phyloP scores from a whole-genome alignment of 1,140 invertebrate genomes.

The Meloidogyne exigua region DNA sequence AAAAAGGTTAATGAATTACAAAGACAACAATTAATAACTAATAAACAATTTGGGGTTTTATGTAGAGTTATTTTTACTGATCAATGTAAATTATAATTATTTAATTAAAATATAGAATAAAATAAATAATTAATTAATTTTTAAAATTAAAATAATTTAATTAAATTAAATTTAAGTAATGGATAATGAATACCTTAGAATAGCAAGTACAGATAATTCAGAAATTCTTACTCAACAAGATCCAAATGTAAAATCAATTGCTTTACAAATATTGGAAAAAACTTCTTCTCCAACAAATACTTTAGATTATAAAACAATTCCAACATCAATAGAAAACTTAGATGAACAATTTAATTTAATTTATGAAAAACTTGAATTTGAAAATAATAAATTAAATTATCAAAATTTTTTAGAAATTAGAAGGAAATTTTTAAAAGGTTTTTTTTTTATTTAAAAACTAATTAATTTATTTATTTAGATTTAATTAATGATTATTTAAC shows the following conservation, averaged over 20 bases:
- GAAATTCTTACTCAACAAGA: background rate
- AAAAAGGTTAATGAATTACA: background rate
- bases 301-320: background rate
- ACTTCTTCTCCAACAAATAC: background rate
- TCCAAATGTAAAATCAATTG: background rate
- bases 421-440: background rate
- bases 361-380: background rate
- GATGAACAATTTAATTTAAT: background rate
- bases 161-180: background rate
- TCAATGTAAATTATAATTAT: background rate
- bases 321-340: background rate
- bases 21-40: background rate
- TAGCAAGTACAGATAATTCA: background rate
- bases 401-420: background rate
- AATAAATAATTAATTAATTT: background rate
- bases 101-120: too few species aligned
- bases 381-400: background rate
- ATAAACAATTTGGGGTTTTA: background rate
- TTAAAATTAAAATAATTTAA: background rate
- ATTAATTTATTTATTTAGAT: background rate
- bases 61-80: background rate
- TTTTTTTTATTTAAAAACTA: background rate
- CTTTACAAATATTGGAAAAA: background rate
- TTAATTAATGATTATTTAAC: slow-evolving; percentile 3
- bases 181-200: background rate